A percentile compares a stretch with the other conserved stretches of the same genome.
phyloP scores from a whole-genome alignment of 2,113 vertebrate species.

The Furnarius figulus region DNA sequence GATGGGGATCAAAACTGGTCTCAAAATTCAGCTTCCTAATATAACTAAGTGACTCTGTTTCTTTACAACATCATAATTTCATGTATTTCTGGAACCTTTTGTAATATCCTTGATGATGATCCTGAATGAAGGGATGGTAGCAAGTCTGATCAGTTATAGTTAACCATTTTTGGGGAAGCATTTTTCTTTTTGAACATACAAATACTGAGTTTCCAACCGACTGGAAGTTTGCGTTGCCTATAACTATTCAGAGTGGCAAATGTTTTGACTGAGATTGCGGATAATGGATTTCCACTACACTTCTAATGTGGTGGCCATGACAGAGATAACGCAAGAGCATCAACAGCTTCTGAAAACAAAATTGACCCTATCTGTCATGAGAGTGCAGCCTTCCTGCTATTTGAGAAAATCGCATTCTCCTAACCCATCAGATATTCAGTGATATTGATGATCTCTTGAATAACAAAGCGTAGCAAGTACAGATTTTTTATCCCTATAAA shows the following conservation, averaged over 20 bases:
- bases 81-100: neutral
- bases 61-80: neutral
- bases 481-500: neutral
- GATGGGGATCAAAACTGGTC: neutral
- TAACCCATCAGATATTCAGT: constrained; percentile 58
- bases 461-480: constrained; percentile 17
- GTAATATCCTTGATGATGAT: neutral
- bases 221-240: neutral
- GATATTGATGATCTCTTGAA: constrained; percentile 58
- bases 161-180: neutral
- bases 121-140: neutral
- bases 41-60: neutral
- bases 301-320: constrained; percentile 37
- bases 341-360: constrained; percentile 56
- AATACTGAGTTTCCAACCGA: neutral
- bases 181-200: neutral
- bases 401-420: constrained; percentile 51
- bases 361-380: constrained; percentile 59
- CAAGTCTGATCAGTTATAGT: neutral
- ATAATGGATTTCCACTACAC: constrained; percentile 13
- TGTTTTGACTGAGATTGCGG: constrained; percentile 5
- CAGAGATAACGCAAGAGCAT: neutral
- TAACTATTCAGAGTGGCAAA: neutral
- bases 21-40: neutral
- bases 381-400: constrained; percentile 2